phyloP scores from a whole-genome alignment of 2,797 vertebrate genomes.

The Odontamblyopus lacepedii region DNA sequence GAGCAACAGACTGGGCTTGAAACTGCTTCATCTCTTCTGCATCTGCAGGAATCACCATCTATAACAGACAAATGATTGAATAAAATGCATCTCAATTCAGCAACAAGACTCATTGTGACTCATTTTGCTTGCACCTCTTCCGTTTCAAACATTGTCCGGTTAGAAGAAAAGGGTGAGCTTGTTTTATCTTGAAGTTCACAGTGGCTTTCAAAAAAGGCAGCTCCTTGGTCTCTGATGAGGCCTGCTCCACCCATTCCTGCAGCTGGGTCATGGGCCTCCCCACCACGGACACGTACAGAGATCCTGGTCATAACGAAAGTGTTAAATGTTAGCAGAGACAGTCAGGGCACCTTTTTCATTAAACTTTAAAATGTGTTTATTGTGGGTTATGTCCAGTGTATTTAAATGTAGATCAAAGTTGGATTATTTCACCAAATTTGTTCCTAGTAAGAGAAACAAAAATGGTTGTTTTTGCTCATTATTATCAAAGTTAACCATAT shows the following conservation, averaged over 20 bases:
- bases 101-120: not conserved
- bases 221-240: slow-evolving; percentile 79
- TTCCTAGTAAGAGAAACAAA: too few species aligned
- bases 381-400: too few species aligned
- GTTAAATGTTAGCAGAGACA: not conserved
- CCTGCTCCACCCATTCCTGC: slow-evolving; percentile 60
- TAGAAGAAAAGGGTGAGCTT: slow-evolving; percentile 91
- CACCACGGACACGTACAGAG: slow-evolving; percentile 78
- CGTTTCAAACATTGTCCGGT: slow-evolving; percentile 93
- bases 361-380: too few species aligned
- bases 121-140: slow-evolving; percentile 81
- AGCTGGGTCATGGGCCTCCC: slow-evolving; percentile 59
- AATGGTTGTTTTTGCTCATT: too few species aligned
- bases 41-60: slow-evolving; percentile 96
- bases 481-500: too few species aligned
- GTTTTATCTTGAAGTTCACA: slow-evolving; percentile 86
- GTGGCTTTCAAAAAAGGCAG: slow-evolving; percentile 85
- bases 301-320: slow-evolving; percentile 70
- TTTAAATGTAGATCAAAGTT: too few species aligned
- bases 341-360: too few species aligned
- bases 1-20: slow-evolving; percentile 83
- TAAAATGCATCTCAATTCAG: not conserved
- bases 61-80: not conserved
- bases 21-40: slow-evolving; percentile 89
- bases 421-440: too few species aligned